These are phyloP conservation scores for Stenolophus ochropezus DNA, from an alignment of 2,888 invertebrate genomes.

Conservation along the genomic window DNA sequence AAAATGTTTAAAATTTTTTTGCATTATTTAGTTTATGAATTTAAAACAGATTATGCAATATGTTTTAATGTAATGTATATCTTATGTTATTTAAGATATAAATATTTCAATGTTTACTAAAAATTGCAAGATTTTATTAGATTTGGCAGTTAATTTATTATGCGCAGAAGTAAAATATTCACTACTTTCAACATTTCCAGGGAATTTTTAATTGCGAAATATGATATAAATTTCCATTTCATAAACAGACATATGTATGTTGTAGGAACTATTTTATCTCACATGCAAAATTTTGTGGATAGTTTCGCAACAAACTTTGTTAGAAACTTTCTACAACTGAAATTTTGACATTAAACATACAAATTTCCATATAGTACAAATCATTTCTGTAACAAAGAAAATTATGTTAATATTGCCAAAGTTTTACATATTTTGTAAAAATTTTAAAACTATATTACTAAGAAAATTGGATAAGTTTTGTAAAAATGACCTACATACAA, in stretches of 20 bases:
- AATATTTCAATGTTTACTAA: too few species aligned
- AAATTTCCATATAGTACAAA: slow-evolving; percentile 20
- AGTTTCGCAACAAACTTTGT: slow-evolving; percentile 8
- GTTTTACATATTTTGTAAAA: background rate
- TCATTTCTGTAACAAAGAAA: slow-evolving; percentile 7
- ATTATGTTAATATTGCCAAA: background rate
- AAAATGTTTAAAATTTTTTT: too few species aligned
- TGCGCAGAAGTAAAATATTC: too few species aligned
- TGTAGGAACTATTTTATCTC: background rate
- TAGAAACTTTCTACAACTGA: slow-evolving; percentile 17
- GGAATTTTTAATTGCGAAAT: background rate
- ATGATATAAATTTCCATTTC: background rate
- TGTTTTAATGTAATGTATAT: too few species aligned
- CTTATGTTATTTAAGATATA: too few species aligned
- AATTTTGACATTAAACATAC: slow-evolving; percentile 20
- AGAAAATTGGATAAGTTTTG: background rate
- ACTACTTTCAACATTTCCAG: background rate
- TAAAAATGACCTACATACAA: background rate
- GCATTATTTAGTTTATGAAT: too few species aligned
- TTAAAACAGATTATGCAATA: too few species aligned
- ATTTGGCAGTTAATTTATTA: too few species aligned
- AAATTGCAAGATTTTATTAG: too few species aligned
- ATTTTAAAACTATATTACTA: background rate
- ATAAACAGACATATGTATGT: background rate
- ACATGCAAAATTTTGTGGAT: background rate